These are phyloP conservation scores for Uropetala carovei DNA, from an alignment of 2,888 invertebrate species.

Conservation along the genomic window DNA sequence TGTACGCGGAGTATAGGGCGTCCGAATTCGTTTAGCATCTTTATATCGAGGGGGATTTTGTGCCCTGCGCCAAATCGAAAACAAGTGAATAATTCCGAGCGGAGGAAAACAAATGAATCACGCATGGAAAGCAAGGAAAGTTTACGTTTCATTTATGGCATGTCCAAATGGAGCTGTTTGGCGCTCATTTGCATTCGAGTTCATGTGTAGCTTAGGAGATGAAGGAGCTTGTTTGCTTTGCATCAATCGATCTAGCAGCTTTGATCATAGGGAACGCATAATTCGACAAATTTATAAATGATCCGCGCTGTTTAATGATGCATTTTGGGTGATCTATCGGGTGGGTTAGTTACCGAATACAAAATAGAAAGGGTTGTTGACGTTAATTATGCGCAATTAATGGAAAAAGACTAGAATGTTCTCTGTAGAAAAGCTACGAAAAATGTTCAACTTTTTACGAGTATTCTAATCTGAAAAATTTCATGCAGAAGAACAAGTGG, in stretches of 20 bases:
- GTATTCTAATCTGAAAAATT: not conserved
- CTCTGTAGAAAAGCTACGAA: not conserved
- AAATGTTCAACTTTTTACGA: not conserved
- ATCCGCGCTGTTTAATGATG: not conserved
- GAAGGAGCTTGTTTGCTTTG: not conserved
- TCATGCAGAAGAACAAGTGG: not conserved
- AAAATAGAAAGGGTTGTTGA: not conserved
- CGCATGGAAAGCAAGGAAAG: not conserved
- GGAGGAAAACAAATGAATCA: not conserved
- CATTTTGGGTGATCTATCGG: not conserved
- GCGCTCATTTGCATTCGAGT: not conserved
- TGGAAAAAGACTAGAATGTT: not conserved
- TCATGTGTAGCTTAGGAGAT: not conserved
- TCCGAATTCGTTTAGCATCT: slow-evolving; percentile 7
- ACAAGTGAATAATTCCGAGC: not conserved
- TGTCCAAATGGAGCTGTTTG: not conserved
- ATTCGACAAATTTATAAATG: slow-evolving; percentile 6
- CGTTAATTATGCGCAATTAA: not conserved
- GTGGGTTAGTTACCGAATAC: not conserved
- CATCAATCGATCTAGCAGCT: slow-evolving; percentile 6
- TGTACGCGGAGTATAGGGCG: not conserved
- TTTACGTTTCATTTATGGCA: not conserved
- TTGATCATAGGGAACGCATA: not conserved
- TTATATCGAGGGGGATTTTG: not conserved
- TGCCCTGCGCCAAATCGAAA: not conserved